Base-by-base conservation (phyloP, 2,113 vertebrate species). In the Ancistrus triradiatus region DNA sequence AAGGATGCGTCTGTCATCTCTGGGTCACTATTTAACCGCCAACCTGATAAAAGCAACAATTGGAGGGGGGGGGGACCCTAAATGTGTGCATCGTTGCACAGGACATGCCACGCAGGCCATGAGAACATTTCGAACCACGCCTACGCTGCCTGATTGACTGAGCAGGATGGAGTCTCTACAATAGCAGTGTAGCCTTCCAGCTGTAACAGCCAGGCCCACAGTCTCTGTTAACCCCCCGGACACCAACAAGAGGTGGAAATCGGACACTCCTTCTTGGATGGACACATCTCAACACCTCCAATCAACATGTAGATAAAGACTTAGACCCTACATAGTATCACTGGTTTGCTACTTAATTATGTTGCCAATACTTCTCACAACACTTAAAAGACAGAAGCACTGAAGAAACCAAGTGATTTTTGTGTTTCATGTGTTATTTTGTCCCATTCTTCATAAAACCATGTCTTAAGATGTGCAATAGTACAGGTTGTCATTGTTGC, bases 41-140 rank as follows among this genome's bases (percentile, higher is more conserved):
- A 66, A 76, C 80, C 75, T 81, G 76, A 84, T 85, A 80, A 83
- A 82, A 69, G 74, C 72, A 81, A 82, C 77, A 80, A 81, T 78
- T 64, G 68, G 31, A 66, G 70, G 65, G 68, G 27, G 48, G 78
- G 21, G 42, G 14, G 42, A 73, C 66, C 77, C 70, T 28, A 40
- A 59, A 65, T 43, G 42, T 51, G 72, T 73, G 68, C 58, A 25
- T 74, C 61, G 73, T 76, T 47, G 69, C 63, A 76, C 80, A 76
- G 77, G 77, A 78, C 50, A 66, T 76, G 68, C 63, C 72, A 55
- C 59, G 53, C 42, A 38, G 28, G 31, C 42, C 25, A 21, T 42
- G 40, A 57, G 68, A 70, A 74, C 46, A 55, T 15, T 19, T 8
- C 25, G 35, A 55, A 10, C 33, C 42, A 51, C 35, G 62, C 51